phyloP scores from a whole-genome alignment of 2,113 vertebrate species.

The Cyprinodon tularosa region DNA sequence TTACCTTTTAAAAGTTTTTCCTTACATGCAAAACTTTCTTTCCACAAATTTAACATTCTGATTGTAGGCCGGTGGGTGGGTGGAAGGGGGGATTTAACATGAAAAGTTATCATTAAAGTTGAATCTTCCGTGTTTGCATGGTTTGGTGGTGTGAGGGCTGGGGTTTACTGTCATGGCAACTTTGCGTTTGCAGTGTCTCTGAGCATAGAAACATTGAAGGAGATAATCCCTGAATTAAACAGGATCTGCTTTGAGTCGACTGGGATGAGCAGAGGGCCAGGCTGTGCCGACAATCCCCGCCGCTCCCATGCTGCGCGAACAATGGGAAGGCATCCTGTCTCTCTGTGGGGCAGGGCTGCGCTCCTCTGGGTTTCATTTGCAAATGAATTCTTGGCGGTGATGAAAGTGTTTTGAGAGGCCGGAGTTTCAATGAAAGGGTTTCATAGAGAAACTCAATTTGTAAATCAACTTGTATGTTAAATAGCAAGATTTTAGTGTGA shows the following conservation, averaged over 20 bases:
- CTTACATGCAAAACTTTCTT: conserved; percentile 37
- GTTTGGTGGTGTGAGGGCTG: conserved; percentile 79
- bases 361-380: conserved; percentile 98
- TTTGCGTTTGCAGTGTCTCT: conserved; percentile 97
- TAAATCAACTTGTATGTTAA: conserved; percentile 94
- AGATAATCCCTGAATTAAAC: conserved; percentile 99
- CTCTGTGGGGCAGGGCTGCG: conserved; percentile 95
- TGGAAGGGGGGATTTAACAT: conserved; percentile 65
- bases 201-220: conserved; percentile 93
- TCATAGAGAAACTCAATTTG: conserved; percentile 96
- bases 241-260: conserved; percentile 91
- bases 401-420: conserved; percentile 92
- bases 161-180: conserved; percentile 96
- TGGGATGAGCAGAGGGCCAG: conserved; percentile 93
- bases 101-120: conserved; percentile 83
- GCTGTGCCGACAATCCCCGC: conserved; percentile 91
- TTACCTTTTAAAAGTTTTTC: not conserved
- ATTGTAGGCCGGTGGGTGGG: conserved; percentile 32
- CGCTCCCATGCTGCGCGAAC: conserved; percentile 98
- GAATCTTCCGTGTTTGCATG: conserved; percentile 75
- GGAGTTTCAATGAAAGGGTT: conserved; percentile 90
- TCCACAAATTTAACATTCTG: conserved; percentile 32
- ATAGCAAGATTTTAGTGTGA: conserved; percentile 77
- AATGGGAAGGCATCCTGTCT: conserved; percentile 98
- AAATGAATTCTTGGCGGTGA: conserved; percentile 93